These are phyloP conservation scores for Onychostoma macrolepis DNA, from an alignment of 2,113 vertebrate species.

Conservation along the genomic window DNA sequence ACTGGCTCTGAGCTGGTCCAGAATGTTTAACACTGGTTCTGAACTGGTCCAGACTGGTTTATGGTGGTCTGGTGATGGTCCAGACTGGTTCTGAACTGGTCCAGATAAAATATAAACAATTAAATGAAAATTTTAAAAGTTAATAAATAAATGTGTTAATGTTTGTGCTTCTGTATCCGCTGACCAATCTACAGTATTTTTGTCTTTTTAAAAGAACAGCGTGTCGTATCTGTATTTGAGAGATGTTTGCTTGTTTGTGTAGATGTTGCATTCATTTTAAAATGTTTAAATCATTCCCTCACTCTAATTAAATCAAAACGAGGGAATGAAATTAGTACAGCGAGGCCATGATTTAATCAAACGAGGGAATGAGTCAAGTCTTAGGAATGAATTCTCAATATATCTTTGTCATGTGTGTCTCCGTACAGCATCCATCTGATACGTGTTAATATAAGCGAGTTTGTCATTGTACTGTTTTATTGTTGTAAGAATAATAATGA, in stretches of 20 bases:
- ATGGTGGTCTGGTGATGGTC: no score
- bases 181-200: not conserved
- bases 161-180: not conserved
- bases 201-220: not conserved
- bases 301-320: not conserved
- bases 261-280: constrained; percentile 21
- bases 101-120: not conserved
- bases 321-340: not conserved
- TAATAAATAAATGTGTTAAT: not conserved
- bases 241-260: constrained; percentile 14
- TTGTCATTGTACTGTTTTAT: not conserved
- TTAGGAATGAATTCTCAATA: not conserved
- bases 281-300: not conserved
- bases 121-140: not conserved
- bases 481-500: not conserved
- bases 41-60: no score
- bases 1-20: no score
- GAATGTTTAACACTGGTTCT: no score
- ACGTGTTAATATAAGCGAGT: not conserved
- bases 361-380: not conserved
- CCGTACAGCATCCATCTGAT: not conserved
- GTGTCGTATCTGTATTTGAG: not conserved
- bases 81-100: no score
- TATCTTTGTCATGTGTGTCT: not conserved
- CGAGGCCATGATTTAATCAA: not conserved